phyloP scores from a whole-genome alignment of 2,888 invertebrate species.

The Lasioglossum pauxillum region DNA sequence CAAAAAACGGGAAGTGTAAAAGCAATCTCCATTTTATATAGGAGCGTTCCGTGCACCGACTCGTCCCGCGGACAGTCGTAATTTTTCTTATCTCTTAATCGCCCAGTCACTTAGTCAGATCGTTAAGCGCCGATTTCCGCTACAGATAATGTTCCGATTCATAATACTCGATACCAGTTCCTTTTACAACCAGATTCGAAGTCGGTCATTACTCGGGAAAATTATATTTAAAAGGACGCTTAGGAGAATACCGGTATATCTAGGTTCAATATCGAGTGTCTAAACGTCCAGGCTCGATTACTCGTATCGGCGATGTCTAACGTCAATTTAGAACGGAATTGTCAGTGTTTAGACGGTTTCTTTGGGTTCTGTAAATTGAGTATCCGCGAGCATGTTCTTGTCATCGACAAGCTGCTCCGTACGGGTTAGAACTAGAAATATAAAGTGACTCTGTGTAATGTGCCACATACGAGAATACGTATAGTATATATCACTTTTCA shows the following conservation, averaged over 20 bases:
- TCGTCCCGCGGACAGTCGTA: not conserved
- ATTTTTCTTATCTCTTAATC: constrained; percentile 1
- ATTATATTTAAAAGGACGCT: not conserved
- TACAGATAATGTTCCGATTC: not conserved
- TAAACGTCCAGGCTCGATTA: not conserved
- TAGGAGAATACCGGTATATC: not conserved
- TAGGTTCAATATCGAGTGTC: not conserved
- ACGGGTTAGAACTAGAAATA: not conserved
- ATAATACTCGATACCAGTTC: not conserved
- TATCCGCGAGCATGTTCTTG: not conserved
- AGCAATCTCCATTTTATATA: not conserved
- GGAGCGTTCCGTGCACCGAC: not conserved
- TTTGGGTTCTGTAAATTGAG: not conserved
- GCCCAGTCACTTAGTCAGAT: not conserved
- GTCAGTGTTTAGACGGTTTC: not conserved
- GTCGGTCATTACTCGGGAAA: not conserved
- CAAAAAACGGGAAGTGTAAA: not conserved
- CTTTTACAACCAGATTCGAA: not conserved
- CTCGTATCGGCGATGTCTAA: not conserved
- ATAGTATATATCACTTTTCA: not conserved
- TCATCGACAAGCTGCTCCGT: not conserved
- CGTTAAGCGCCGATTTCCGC: not conserved
- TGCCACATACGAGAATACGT: not conserved
- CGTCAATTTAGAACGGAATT: not conserved
- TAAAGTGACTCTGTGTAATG: not conserved